Evolutionary conservation across 2,113 vertebrate genomes (phyloP), one percentile per base, ranked within the genome.

Genomic region (Perccottus glenii): DNA sequence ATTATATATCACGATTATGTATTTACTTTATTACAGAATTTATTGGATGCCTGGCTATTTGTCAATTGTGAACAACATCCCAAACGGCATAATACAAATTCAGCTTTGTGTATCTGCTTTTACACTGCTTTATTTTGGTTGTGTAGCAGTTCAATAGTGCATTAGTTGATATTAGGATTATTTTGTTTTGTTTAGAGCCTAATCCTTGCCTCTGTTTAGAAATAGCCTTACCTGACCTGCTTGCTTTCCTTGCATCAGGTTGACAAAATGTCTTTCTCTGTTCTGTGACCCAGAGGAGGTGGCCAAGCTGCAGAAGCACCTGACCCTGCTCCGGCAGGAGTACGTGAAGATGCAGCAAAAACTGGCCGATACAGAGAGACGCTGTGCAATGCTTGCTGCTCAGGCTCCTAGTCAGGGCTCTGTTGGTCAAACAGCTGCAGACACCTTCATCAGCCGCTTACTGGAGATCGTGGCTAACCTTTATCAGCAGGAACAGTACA

Each of bases 321-420:
- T 99, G 90, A 89, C 93, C 88, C 95, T 99, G 85, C 95, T 99
- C 57, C 93, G 98, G 78, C 96, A 99, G 92, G 98, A 99, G 87
- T 99, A 99, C 9, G 98, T 99, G 78, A 99, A 98, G 89, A 93
- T 99, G 92, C 98, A 99, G 92, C 96, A 96, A 93, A 97, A 95
- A 72, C 78, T 99, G 59, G 96, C 94, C 0, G 96, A 99, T 79
- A 98, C 96, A 0, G 98, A 99, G 73, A 93, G 95, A 85, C 94
- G 91, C 62, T 99, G 95, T 40, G 93, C 86, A 1, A 79, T 98
- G 45, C 90, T 99, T 66, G 93, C 95, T 0, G 96, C 95, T 0
- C 95, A 96, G 85, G 85, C 93, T 1, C 49, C 89, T 1, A 88
- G 88, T 79, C 93, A 93, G 64, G 94, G 93, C 9, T 91, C 73